Evolutionary conservation across 2,113 vertebrate species (phyloP).

Genomic region (Seriola quinqueradiata): DNA sequence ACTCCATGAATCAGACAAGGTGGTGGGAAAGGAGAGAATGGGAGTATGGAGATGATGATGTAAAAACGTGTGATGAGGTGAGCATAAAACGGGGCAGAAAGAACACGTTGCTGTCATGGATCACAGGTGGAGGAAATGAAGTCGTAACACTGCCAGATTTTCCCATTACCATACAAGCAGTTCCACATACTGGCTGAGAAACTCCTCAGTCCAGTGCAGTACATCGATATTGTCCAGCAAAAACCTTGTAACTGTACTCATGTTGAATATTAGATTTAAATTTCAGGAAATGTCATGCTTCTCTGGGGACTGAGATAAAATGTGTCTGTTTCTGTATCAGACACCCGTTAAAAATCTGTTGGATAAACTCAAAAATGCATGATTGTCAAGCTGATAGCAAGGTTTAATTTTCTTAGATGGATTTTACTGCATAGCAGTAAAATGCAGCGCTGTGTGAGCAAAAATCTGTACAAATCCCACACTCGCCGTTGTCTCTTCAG

Average conservation of each 20-base stretch:
- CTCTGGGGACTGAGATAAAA: constrained; percentile 7
- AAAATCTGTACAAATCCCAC: neutral
- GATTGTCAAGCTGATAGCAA: constrained; percentile 20
- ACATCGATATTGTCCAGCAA: neutral
- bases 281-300: constrained; percentile 3
- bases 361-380: constrained; percentile 3
- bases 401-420: neutral
- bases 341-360: constrained; percentile 32
- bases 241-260: neutral
- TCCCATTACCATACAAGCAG: constrained; percentile 25
- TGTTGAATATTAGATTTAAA: neutral
- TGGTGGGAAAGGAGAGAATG: constrained; percentile 29
- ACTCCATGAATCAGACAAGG: constrained; percentile 60
- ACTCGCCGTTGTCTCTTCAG: neutral
- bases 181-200: neutral
- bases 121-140: constrained; percentile 68
- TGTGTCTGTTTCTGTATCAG: neutral
- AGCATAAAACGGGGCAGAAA: constrained; percentile 39
- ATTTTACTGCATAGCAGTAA: neutral
- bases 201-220: constrained; percentile 2
- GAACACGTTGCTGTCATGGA: constrained; percentile 57
- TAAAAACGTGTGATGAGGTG: constrained; percentile 50
- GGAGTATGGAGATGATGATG: constrained; percentile 37
- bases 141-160: constrained; percentile 53
- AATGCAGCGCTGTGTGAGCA: neutral